phyloP scores from a whole-genome alignment of 2,113 vertebrate species.

The Delphinapterus leucas region DNA sequence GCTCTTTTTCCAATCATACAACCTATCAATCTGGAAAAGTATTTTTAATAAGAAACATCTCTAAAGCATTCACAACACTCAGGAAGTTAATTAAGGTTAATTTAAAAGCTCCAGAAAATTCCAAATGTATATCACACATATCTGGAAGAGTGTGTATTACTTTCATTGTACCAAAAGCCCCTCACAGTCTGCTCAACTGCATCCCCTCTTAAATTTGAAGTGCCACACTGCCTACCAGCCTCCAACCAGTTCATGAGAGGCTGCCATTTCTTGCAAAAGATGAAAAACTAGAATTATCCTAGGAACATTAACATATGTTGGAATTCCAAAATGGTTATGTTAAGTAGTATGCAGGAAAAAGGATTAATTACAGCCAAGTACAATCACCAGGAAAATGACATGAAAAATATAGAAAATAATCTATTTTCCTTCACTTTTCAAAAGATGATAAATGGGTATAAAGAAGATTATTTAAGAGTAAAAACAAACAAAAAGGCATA shows the following conservation, averaged over 20 bases:
- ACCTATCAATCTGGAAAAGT: conserved; percentile 91
- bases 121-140: neutral
- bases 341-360: neutral
- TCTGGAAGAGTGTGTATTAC: neutral
- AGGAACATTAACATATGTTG: neutral
- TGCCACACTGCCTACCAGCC: neutral
- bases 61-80: neutral
- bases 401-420: neutral
- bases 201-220: neutral
- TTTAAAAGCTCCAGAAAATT: neutral
- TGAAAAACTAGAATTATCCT: neutral
- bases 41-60: conserved; percentile 6
- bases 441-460: neutral
- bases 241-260: neutral
- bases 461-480: neutral
- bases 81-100: neutral
- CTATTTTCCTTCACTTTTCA: neutral
- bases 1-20: conserved; percentile 99
- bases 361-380: neutral
- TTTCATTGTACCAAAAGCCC: neutral
- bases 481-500: neutral
- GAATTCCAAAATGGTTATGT: neutral
- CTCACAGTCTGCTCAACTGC: neutral
- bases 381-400: neutral
- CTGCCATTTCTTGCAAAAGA: neutral